Conservation (phyloP, 2,797 vertebrate genomes). For the Poecilia gillii region DNA sequence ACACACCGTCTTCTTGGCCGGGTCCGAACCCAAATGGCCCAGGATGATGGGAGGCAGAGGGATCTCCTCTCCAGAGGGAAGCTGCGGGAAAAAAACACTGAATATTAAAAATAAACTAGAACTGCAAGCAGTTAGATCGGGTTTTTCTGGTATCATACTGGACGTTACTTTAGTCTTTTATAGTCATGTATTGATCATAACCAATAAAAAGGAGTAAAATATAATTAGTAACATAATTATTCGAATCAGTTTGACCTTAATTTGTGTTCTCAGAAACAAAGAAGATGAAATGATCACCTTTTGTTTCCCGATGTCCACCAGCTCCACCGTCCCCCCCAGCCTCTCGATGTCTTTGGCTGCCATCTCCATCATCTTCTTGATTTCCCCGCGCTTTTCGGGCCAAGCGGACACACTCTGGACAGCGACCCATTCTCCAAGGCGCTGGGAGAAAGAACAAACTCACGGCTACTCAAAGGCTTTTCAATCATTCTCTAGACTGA, state of each 20-base stretch:
- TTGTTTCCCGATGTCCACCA: constrained; percentile 91
- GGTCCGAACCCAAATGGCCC: constrained; percentile 89
- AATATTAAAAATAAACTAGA: not conserved
- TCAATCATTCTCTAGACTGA: not conserved
- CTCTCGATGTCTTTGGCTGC: constrained; percentile 87
- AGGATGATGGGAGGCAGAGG: constrained; percentile 92
- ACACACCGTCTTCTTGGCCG: constrained; percentile 93
- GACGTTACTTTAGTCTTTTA: not conserved
- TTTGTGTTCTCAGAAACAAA: not conserved
- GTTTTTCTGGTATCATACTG: not conserved
- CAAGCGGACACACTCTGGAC: constrained; percentile 95
- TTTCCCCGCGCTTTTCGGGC: constrained; percentile 92
- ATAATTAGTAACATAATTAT: not conserved
- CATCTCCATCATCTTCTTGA: constrained; percentile 93
- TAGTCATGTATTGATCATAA: not conserved
- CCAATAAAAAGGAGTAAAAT: not conserved
- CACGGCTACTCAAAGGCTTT: not conserved
- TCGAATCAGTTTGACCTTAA: not conserved
- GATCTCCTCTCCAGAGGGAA: constrained; percentile 89
- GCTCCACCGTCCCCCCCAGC: constrained; percentile 87
- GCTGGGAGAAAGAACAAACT: constrained; percentile 69
- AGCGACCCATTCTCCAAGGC: constrained; percentile 90
- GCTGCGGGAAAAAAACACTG: constrained; percentile 69
- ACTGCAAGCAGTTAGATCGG: too few relatives aligned
- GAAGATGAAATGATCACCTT: constrained; percentile 72